Evolutionary conservation across 2,113 vertebrate species (phyloP).

Genomic region (Misgurnus anguillicaudatus): DNA sequence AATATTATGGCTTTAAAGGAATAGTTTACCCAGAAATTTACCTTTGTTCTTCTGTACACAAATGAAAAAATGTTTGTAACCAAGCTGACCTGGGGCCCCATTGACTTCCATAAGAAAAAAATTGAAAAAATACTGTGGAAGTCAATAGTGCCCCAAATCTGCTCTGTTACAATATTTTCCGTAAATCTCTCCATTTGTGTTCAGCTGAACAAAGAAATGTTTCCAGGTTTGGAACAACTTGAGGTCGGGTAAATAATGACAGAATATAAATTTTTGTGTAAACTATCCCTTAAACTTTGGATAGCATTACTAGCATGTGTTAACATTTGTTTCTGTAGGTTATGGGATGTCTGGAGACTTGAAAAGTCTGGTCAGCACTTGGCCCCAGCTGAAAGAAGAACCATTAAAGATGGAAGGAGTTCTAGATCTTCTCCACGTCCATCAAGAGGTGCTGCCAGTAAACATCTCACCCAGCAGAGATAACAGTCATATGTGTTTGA

Average conservation of each 20-base stretch:
- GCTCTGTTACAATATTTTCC: background rate
- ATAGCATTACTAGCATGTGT: background rate
- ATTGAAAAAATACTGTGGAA: no score
- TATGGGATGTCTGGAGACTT: constrained; percentile 85
- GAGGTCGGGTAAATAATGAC: no score
- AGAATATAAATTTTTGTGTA: background rate
- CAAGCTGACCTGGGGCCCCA: no score
- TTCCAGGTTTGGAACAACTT: no score
- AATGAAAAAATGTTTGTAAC: no score
- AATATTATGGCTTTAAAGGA: no score
- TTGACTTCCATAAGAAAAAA: no score
- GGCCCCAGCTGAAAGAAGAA: constrained; percentile 67
- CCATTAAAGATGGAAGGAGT: constrained; percentile 68
- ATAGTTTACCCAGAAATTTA: no score
- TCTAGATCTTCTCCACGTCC: constrained; percentile 79
- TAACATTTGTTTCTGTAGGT: constrained; percentile 65
- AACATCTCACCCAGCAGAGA: background rate
- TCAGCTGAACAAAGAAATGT: no score
- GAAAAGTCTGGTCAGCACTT: constrained; percentile 73
- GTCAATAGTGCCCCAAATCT: background rate
- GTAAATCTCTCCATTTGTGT: no score
- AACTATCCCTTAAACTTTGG: background rate
- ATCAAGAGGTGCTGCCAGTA: constrained; percentile 74
- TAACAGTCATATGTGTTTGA: no score
- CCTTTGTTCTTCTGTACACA: no score